A percentile compares a stretch with the other conserved stretches of the same genome.
phyloP scores from a whole-genome alignment of 2,888 invertebrate genomes.

The Pterostichus niger region DNA sequence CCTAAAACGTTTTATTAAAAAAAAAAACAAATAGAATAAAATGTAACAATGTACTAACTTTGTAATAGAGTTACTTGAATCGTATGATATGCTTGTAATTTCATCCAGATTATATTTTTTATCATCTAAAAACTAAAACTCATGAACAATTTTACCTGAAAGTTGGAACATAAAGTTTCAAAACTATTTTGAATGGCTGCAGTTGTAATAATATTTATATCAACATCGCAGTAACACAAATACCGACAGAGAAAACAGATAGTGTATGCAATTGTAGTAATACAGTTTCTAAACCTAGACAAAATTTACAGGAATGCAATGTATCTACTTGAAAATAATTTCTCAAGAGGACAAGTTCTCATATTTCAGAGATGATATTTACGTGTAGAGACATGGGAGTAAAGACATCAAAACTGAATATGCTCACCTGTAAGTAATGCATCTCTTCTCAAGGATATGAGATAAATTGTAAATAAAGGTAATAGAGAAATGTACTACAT shows the following conservation, averaged over 20 bases:
- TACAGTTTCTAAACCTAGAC: conserved; percentile 1
- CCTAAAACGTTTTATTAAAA: neutral
- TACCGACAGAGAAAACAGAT: neutral
- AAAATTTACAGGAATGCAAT: neutral
- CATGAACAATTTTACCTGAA: conserved; percentile 9
- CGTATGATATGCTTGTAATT: conserved; percentile 6
- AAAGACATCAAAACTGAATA: conserved; percentile 24
- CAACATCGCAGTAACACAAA: neutral
- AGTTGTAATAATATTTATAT: conserved; percentile 2
- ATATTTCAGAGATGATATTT: conserved; percentile 19
- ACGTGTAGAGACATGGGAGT: conserved; percentile 8
- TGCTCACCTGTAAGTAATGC: conserved; percentile 21
- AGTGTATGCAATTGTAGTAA: neutral
- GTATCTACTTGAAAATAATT: conserved; percentile 31
- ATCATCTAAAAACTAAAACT: conserved; percentile 12
- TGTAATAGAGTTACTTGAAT: neutral
- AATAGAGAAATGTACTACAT: too few relatives aligned
- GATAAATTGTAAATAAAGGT: too few relatives aligned
- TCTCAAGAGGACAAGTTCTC: conserved; percentile 32
- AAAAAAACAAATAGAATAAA: neutral
- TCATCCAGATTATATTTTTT: conserved; percentile 6
- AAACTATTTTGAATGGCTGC: conserved; percentile 5
- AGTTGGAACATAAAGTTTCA: neutral
- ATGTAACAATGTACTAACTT: conserved; percentile 20
- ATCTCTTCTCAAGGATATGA: neutral